Percentiles rank a stretch among this genome's conserved stretches.
phyloP scores from a whole-genome alignment of 2,888 invertebrate genomes.

The Dione juno region DNA sequence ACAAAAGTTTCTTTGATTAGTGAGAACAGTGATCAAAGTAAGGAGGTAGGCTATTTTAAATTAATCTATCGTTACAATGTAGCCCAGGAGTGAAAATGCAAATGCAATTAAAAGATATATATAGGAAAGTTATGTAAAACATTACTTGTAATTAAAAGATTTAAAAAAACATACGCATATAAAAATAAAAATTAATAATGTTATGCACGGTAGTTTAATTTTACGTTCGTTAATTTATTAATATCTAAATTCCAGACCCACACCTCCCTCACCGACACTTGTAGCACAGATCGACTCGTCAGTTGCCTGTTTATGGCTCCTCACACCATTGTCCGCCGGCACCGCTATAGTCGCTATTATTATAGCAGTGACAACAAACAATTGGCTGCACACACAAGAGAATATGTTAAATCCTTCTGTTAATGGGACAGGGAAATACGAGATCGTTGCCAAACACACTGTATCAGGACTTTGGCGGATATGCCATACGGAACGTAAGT shows the following conservation, averaged over 20 bases:
- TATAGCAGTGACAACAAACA: slow-evolving; percentile 89
- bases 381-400: slow-evolving; percentile 95
- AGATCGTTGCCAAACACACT: slow-evolving; percentile 88
- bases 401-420: slow-evolving; percentile 90
- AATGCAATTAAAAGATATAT: too few relatives aligned
- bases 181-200: background rate
- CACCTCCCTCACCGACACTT: slow-evolving; percentile 75
- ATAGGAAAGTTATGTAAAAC: too few relatives aligned
- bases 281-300: slow-evolving; percentile 83
- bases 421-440: slow-evolving; percentile 90
- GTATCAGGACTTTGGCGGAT: slow-evolving; percentile 92
- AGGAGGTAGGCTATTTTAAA: too few relatives aligned
- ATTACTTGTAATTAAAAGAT: too few relatives aligned
- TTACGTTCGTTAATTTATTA: background rate
- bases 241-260: slow-evolving; percentile 60
- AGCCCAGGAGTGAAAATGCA: too few relatives aligned
- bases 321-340: slow-evolving; percentile 87
- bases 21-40: too few relatives aligned
- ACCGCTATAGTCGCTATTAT: slow-evolving; percentile 88
- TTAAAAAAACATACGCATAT: background rate
- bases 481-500: slow-evolving; percentile 91
- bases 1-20: too few relatives aligned
- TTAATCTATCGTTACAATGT: too few relatives aligned
- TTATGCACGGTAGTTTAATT: too few relatives aligned
- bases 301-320: slow-evolving; percentile 85